phyloP scores from a whole-genome alignment of 2,113 vertebrate genomes.

The Hippocampus abdominalis region DNA sequence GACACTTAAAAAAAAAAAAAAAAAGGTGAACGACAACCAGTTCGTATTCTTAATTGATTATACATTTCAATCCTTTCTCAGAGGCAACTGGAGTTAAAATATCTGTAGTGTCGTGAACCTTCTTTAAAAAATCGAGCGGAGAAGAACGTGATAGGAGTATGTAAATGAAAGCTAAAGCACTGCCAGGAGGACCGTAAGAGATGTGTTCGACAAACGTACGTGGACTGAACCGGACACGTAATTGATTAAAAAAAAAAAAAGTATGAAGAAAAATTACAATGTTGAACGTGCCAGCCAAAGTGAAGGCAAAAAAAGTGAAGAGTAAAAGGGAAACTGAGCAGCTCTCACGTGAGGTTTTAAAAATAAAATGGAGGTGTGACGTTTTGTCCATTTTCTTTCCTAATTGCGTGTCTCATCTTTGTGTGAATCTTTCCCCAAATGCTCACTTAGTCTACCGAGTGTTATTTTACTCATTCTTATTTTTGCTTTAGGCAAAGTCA shows the following conservation, averaged over 20 bases:
- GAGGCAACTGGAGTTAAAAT: neutral
- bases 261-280: neutral
- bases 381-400: slow-evolving; percentile 37
- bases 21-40: neutral
- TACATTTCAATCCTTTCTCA: neutral
- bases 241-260: too few relatives aligned
- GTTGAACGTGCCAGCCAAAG: slow-evolving; percentile 31
- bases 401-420: slow-evolving; percentile 9
- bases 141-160: too few relatives aligned
- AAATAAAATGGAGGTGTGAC: slow-evolving; percentile 47
- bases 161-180: neutral
- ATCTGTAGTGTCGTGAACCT: neutral
- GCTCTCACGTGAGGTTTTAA: slow-evolving; percentile 25
- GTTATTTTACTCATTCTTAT: slow-evolving; percentile 71
- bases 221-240: neutral
- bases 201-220: neutral
- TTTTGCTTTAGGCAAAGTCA: slow-evolving; percentile 71
- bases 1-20: neutral
- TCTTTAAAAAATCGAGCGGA: neutral
- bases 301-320: slow-evolving; percentile 17
- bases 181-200: neutral
- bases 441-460: slow-evolving; percentile 68
- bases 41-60: neutral
- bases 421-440: slow-evolving; percentile 58
- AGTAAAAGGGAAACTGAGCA: slow-evolving; percentile 22